Base-by-base conservation (phyloP, 2,888 invertebrate genomes). In the Hydriomena furcata region DNA sequence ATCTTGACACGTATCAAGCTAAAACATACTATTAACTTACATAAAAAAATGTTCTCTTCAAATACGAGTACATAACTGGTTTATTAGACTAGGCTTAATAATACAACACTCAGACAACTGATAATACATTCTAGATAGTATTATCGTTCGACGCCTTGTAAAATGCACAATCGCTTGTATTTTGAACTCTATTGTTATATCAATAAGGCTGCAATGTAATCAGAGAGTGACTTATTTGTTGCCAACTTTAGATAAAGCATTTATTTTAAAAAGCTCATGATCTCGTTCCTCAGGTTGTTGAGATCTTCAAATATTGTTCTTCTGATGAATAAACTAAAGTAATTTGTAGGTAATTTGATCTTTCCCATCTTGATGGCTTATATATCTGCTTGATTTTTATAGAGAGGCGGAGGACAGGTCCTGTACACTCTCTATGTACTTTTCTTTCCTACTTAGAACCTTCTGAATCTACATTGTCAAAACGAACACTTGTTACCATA, bases 131-230 rank as follows among this genome's bases (percentile, higher is more conserved):
- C 40, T 42, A 48, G 59, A 60, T 60, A 59, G 36, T 32, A 13
- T 32, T 61, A 64, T 64, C 63, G 61, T 55, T 13, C 56, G 41
- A 35, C 49, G 55, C 40, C 52, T 51, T 55, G 35, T 44, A 40
- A 52, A 47, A 44, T n/a, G n/a, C 30, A 27, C 7, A 20, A 12
- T 12, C 17, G 7, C n/a, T 31, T 45, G 20, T 45, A 47, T 32
- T 38, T 47, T 52, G 20, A 38, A 42, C 42, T 11, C 17, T 51
- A 28, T 7, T 32, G n/a, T 6, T 3, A 7, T n/a, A 2, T 11
- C 2, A 2, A 17, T 34, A 34, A 12, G n/a, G 13, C 5, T 37
- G 38, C 12, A 12, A 25, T 10, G 4, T 7, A 6, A 8, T 42
- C n/a, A 5, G 0, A 3, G 21, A 24, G 3, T 10, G 5, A 20